Evolutionary conservation across 1,140 invertebrate species (phyloP), one percentile per base, ranked within the genome.

Genomic region (Rhagoletis pomonella): DNA sequence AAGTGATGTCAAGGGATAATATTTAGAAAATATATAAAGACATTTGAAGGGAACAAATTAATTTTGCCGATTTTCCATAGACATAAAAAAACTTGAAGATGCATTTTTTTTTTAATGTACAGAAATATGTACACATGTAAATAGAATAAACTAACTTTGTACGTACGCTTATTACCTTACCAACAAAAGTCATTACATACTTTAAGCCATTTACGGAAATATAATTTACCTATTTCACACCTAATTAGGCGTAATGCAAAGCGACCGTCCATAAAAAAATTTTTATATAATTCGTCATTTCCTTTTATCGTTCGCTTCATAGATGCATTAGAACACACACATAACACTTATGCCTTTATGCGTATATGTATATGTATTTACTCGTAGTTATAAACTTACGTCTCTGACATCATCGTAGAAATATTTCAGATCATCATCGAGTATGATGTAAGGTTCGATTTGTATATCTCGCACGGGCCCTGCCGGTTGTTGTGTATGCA

Each of bases 361-460:
- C 60, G 60, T 62, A 62, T 62, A 62, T 12, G 60, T 62, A 62
- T 62, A 62, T 62, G 60, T 17, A 62, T 62, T 14, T 62, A 62
- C 60, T 14, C 17, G 12, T 29, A 29, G 4, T 17, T 67, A 17
- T 67, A 17, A 29, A 92, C 93, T 95, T 93, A 97, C 97, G 94
- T 96, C 94, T 95, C 96, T 94, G 91, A 98, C 97, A 91, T 97
- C 96, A 89, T 95, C 95, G 90, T 97, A 97, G 89, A 97, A 95
- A 91, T 96, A 95, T 91, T 96, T 96, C 67, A 98, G 94, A 90
- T 98, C 97, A 90, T 97, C 96, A 89, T 97, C 96, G 69, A 97
- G 94, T 69, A 98, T 94, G 90, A 95, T 95, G 91, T 98, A 98
- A 88, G 97, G 97, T 93, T 98, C 96, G 86, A 97, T 95, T 93